Conservation (phyloP, 1,140 invertebrate genomes). For the Radopholus similis region DNA sequence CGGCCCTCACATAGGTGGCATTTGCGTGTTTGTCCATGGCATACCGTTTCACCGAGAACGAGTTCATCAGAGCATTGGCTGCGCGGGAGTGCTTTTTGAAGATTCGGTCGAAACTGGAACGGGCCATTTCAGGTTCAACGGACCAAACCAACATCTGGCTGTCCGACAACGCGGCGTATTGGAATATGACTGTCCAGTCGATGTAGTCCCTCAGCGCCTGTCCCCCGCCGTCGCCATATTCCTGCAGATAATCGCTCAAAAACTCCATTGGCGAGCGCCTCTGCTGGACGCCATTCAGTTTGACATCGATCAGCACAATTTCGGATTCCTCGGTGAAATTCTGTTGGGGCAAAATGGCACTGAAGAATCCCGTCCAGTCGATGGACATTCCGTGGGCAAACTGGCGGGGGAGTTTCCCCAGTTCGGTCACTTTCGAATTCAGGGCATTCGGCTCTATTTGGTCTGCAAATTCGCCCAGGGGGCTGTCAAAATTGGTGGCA, state of each 20-base stretch:
- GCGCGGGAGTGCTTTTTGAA: not conserved
- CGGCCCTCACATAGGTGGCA: not conserved
- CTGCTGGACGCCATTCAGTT: not conserved
- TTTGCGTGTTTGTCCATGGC: not conserved
- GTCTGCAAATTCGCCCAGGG: not conserved
- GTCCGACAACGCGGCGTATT: not conserved
- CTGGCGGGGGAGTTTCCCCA: not conserved
- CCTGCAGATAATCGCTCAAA: not conserved
- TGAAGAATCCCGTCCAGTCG: not conserved
- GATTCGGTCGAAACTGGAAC: not conserved
- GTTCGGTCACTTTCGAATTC: not conserved
- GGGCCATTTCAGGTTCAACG: not conserved
- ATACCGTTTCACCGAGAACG: not conserved
- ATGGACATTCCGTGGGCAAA: not conserved
- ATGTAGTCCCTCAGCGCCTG: not conserved
- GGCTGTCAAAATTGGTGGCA: not conserved
- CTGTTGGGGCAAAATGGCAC: not conserved
- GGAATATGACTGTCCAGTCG: not conserved
- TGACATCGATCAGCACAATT: not conserved
- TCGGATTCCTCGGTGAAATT: not conserved
- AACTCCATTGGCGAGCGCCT: not conserved
- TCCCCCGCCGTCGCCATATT: not conserved
- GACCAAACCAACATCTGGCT: not conserved
- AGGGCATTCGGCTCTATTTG: not conserved
- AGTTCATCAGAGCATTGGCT: not conserved